Evolutionary conservation across 64 coral and sea anemone species (phyloP).

Genomic region (Dendronephthya gigantea): DNA sequence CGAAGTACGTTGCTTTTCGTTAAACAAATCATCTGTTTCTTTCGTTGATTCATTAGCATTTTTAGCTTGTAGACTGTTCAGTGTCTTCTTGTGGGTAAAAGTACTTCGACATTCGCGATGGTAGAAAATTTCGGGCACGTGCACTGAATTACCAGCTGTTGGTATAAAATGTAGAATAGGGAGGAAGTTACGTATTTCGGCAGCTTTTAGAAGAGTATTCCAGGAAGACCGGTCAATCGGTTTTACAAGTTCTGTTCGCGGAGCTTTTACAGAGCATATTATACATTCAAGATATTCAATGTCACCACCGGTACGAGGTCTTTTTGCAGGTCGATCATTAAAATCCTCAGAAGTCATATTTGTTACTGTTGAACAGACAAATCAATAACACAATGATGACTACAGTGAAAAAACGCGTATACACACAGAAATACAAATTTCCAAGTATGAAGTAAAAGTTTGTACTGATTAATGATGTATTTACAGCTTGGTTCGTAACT

Average conservation of each 20-base stretch:
- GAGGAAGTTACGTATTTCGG: constrained; percentile 26
- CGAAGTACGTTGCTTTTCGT: constrained; percentile 18
- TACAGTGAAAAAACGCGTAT: too few species aligned
- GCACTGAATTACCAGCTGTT: not conserved
- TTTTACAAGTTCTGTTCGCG: not conserved
- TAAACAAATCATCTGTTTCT: not conserved
- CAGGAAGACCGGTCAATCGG: not conserved
- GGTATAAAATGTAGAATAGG: constrained; percentile 2
- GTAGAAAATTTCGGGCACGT: constrained; percentile 18
- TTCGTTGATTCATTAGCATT: not conserved
- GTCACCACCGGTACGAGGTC: not conserved
- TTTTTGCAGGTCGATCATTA: not conserved
- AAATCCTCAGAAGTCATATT: not conserved
- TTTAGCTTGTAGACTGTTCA: not conserved
- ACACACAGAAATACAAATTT: too few species aligned
- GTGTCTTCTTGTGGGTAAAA: constrained; percentile 40
- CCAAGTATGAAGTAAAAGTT: too few species aligned
- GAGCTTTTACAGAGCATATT: constrained; percentile 23
- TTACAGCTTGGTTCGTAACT: too few species aligned
- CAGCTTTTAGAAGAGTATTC: constrained; percentile 20
- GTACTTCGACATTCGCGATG: constrained; percentile 38
- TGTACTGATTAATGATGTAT: too few species aligned
- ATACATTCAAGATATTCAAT: not conserved
- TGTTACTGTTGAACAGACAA: not conserved
- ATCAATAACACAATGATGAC: constrained; percentile 2